Conservation (phyloP, 2,113 vertebrate genomes). For the Pipra filicauda region DNA sequence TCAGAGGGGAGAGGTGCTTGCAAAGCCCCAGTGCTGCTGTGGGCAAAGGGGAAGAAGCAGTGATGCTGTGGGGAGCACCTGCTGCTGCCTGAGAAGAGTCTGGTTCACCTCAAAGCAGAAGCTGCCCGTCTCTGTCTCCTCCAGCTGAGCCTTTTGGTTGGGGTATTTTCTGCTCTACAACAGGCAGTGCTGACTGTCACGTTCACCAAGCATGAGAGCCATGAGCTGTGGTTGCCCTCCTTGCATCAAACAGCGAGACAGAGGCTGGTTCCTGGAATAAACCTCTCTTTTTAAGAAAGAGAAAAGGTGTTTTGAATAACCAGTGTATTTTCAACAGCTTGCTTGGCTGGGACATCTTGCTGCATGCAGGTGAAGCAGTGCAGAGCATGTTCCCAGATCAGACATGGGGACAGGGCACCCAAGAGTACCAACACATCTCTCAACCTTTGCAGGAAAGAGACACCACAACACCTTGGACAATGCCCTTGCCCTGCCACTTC, state of each 20-base stretch:
- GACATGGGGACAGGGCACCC: rapidly evolving
- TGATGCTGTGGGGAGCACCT: not conserved
- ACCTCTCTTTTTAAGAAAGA: not conserved
- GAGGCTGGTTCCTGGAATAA: not conserved
- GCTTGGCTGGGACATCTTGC: too few relatives aligned
- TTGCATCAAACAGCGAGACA: rapidly evolving
- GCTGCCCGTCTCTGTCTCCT: rapidly evolving
- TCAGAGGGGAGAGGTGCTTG: not conserved
- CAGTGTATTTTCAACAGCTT: not conserved
- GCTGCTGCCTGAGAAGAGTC: not conserved
- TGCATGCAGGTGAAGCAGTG: rapidly evolving
- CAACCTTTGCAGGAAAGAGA: too few relatives aligned
- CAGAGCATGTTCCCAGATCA: rapidly evolving
- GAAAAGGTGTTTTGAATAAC: not conserved
- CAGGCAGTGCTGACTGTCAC: not conserved
- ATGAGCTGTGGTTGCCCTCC: not conserved
- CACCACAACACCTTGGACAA: rapidly evolving
- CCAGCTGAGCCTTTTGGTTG: not conserved
- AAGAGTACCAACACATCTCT: not conserved
- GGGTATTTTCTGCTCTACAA: not conserved
- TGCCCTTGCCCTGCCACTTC: rapidly evolving
- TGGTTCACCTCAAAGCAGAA: not conserved
- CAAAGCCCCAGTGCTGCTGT: not conserved
- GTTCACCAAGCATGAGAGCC: rapidly evolving
- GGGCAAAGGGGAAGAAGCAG: not conserved